Base-by-base conservation (phyloP, 1,140 invertebrate species). In the Bombyx mori region DNA sequence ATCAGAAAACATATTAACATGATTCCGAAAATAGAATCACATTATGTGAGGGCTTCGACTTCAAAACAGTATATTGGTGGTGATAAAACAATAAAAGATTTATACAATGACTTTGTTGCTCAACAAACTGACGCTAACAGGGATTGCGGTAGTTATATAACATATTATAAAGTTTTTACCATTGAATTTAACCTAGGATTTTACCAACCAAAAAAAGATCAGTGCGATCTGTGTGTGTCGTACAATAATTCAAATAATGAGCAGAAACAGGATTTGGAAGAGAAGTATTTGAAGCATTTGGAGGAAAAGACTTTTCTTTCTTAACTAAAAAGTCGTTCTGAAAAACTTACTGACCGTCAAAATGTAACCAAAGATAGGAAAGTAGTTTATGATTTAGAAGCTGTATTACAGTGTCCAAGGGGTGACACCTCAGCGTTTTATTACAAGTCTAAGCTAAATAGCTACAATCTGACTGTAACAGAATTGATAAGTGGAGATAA, bases 381-480 rank as follows among this genome's bases (percentile, higher is more conserved):
- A 66, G 64, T 67, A 46, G 56, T 69, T 48, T 83, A 71, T 65
- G 81, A 85, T 68, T 55, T 85, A 8, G 63, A 88, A 57, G 77
- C 79, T 58, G 77, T 81, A 22, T 50, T 84, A 47, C 57, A 60
- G 54, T 68, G 45, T 43, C 76, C 82, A 8, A 70, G 64, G 56
- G 70, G 70, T 8, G 62, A 83, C 26, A 65, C 73, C 22, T 75
- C 69, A 54, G 62, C 61, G 42, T 81, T 84, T 56, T 86, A 73
- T 57, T 88, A 86, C 61, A 78, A 76, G 58, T 71, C 69, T 26
- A 89, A 88, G 59, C 52, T 90, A 44, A 67, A 73, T 45, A 65
- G 79, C n/a, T 84, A 81, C 52, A 89, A 89, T 69, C 84, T 56
- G 18, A 42, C 54, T 49, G 35, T 49, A 8, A 8, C 51, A 7